Evolutionary conservation across 2,888 invertebrate genomes (phyloP).

Genomic region (Ophion ventricosus): DNA sequence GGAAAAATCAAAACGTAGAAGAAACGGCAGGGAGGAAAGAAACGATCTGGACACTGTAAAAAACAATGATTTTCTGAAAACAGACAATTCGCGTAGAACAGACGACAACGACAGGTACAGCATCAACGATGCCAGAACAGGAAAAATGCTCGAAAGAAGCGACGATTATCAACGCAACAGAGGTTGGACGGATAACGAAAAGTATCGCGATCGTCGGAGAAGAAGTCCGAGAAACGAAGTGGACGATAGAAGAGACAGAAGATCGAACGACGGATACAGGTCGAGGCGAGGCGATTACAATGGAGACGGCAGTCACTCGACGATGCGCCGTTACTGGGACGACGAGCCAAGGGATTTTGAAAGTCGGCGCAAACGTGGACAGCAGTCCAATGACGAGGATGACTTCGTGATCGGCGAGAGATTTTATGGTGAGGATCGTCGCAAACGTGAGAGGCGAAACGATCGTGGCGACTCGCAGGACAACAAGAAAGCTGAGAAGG

Average conservation of each 20-base stretch:
- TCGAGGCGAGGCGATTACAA: slow-evolving; percentile 71
- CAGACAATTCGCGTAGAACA: not conserved
- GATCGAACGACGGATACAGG: slow-evolving; percentile 67
- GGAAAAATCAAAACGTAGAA: slow-evolving; percentile 11
- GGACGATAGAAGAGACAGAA: slow-evolving; percentile 60
- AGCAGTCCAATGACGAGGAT: slow-evolving; percentile 65
- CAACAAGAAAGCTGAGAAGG: slow-evolving; percentile 56
- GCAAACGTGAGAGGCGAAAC: slow-evolving; percentile 36
- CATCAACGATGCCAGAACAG: not conserved
- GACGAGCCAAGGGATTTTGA: slow-evolving; percentile 54
- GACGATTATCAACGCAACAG: slow-evolving; percentile 36
- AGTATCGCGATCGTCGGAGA: slow-evolving; percentile 54
- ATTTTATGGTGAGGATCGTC: slow-evolving; percentile 71
- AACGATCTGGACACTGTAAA: not conserved
- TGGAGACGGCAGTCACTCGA: slow-evolving; percentile 51
- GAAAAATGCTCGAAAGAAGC: not conserved
- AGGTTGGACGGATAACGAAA: slow-evolving; percentile 42
- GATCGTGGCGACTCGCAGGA: slow-evolving; percentile 31
- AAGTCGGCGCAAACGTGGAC: slow-evolving; percentile 62
- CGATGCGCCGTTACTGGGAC: slow-evolving; percentile 71
- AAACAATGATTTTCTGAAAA: not conserved
- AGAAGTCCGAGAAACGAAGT: slow-evolving; percentile 62
- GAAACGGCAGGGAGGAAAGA: slow-evolving; percentile 18
- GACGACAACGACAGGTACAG: not conserved
- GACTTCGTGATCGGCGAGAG: slow-evolving; percentile 68